Evolutionary conservation across 2,888 invertebrate genomes (phyloP), one percentile per base, ranked within the genome.

Genomic region (Sylvicola cinctus): DNA sequence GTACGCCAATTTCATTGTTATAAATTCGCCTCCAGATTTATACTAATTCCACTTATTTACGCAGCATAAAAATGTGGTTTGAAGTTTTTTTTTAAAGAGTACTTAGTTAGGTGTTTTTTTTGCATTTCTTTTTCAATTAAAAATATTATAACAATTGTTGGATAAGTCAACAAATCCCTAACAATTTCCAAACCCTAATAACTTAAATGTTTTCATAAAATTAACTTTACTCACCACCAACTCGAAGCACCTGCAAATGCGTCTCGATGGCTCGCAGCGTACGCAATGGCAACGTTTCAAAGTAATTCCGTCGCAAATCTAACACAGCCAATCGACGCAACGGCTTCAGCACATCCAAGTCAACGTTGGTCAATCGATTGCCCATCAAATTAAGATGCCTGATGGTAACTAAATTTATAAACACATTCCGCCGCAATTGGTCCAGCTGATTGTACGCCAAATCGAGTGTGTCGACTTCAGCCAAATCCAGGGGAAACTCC

Each of bases 371-470:
- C 52, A 88, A 70, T 67, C 79, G 77, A 57, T 88, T 88, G 11
- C 80, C 79, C 54, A 73, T 74, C 39, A 87, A 63, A 51, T 78
- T 70, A 27, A 88, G 61, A 48, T 84, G 84, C 16, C 67, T 70
- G 13, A 87, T 64, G 46, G 73, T 76, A 41, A 70, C 68, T n/a
- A 87, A 62, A 51, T 78, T 68, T 39, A 73, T 68, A 49, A 87
- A 85, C 35, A 75, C 74, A 41, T 70, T 72, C 51, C 74, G 79
- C 34, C 68, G 72, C 42, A 85, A 70, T 47, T 71, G 69, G 41
- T 73, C 73, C 48, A 87, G 69, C 52, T 81, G 80, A 60, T 87
- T 87, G 52, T 69, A 75, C 28, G 85, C 83, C 39, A 85, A 58
- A 54, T 87, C 85, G 40, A 85, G 65, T 41, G 74, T 69, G 58